Evolutionary conservation across 2,888 invertebrate genomes (phyloP).

Genomic region (Patella depressa): DNA sequence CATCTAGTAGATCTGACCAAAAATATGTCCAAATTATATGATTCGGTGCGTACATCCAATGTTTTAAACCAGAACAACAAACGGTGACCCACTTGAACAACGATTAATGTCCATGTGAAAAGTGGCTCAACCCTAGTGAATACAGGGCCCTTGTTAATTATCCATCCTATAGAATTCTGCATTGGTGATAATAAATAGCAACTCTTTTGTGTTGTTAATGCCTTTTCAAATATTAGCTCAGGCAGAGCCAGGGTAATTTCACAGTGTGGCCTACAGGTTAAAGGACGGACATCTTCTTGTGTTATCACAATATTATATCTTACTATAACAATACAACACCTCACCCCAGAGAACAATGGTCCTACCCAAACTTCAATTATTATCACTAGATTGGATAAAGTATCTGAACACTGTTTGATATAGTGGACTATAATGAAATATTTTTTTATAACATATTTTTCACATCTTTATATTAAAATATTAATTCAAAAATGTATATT

Average conservation of each 20-base stretch:
- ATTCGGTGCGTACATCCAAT: too few relatives aligned
- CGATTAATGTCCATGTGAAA: conserved; percentile 27
- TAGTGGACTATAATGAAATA: too few relatives aligned
- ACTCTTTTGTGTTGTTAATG: conserved; percentile 31
- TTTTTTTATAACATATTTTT: too few relatives aligned
- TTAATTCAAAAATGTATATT: too few relatives aligned
- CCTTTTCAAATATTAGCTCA: conserved; percentile 36
- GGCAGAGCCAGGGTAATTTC: conserved; percentile 28
- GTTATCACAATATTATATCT: conserved; percentile 11
- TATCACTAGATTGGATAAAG: neutral
- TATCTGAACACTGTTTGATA: neutral
- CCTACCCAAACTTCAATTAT: conserved; percentile 10
- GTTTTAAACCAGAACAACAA: neutral
- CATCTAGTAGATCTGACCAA: too few relatives aligned
- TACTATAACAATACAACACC: conserved; percentile 10
- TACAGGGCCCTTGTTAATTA: conserved; percentile 25
- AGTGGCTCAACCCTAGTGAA: conserved; percentile 21
- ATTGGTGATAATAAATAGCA: conserved; percentile 33
- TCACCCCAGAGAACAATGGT: conserved; percentile 6
- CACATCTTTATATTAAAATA: too few relatives aligned
- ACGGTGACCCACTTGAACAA: conserved; percentile 23
- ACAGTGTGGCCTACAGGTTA: conserved; percentile 11
- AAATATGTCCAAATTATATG: too few relatives aligned
- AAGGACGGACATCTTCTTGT: conserved; percentile 8
- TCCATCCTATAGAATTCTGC: conserved; percentile 35